These are phyloP conservation scores for Anseranas semipalmata DNA, from an alignment of 2,113 vertebrate genomes.

Conservation along the genomic window DNA sequence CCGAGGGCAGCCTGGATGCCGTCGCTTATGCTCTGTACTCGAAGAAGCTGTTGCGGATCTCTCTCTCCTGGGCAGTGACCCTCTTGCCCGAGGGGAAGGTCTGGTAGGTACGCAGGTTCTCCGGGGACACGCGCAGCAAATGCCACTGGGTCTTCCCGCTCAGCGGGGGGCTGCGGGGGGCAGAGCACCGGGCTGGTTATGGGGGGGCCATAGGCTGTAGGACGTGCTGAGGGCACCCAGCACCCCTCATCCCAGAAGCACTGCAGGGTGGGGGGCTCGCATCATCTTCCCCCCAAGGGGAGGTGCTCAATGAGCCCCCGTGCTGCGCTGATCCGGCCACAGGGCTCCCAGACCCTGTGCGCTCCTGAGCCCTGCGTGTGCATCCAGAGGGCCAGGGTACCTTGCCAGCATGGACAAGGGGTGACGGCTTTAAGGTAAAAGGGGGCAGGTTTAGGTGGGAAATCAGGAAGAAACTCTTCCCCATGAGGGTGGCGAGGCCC, in stretches of 20 bases:
- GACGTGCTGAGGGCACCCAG: background rate
- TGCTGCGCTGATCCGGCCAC: background rate
- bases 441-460: too few relatives aligned
- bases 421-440: too few relatives aligned
- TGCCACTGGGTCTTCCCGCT: background rate
- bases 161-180: conserved; percentile 51
- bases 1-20: rapidly evolving
- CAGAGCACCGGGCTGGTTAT: background rate
- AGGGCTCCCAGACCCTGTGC: background rate
- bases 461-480: background rate
- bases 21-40: background rate
- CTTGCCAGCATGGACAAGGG: too few relatives aligned
- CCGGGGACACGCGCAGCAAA: background rate
- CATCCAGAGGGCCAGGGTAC: too few relatives aligned
- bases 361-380: background rate
- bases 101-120: conserved; percentile 47
- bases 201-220: too few relatives aligned
- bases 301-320: too few relatives aligned
- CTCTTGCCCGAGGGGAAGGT: conserved; percentile 58
- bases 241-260: background rate
- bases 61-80: conserved; percentile 44
- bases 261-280: background rate
- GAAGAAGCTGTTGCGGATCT: conserved; percentile 36
- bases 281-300: background rate
- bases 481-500: background rate